Percentiles rank a stretch among this genome's conserved stretches.
These are phyloP conservation scores for Hymenopus coronatus DNA, from an alignment of 2,888 invertebrate species.

Conservation along the genomic window DNA sequence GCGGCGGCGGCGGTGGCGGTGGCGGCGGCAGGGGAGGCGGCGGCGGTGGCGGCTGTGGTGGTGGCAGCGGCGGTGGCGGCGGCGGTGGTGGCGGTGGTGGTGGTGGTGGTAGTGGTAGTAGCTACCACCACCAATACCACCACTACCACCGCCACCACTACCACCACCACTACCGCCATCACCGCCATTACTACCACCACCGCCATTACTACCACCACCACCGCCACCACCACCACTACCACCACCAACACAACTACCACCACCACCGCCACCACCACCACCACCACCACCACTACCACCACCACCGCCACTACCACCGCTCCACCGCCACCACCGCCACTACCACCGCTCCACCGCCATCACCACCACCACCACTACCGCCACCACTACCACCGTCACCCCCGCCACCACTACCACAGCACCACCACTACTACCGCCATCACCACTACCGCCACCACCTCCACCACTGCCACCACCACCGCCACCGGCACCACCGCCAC, in stretches of 20 bases:
- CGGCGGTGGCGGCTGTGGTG: too few species aligned
- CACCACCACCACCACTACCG: neutral
- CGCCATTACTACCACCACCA: neutral
- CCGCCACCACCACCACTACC: neutral
- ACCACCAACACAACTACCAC: too few species aligned
- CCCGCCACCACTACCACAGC: neutral
- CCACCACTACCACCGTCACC: neutral
- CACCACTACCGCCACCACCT: neutral
- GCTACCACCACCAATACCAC: too few species aligned
- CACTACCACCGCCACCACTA: neutral
- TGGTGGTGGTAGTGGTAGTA: too few species aligned
- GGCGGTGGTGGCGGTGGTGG: too few species aligned
- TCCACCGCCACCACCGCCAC: too few species aligned
- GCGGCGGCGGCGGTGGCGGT: too few species aligned
- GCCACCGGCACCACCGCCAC: neutral
- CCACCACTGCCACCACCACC: slow-evolving; percentile 3
- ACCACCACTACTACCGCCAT: too few species aligned
- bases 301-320: neutral
- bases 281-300: neutral
- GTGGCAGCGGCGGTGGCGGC: too few species aligned
- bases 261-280: neutral
- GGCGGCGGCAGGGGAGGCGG: too few species aligned
- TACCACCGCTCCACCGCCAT: too few species aligned
- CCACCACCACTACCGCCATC: neutral
- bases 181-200: neutral